Evolutionary conservation across 2,888 invertebrate genomes (phyloP).

Genomic region (Tipula vernalis): DNA sequence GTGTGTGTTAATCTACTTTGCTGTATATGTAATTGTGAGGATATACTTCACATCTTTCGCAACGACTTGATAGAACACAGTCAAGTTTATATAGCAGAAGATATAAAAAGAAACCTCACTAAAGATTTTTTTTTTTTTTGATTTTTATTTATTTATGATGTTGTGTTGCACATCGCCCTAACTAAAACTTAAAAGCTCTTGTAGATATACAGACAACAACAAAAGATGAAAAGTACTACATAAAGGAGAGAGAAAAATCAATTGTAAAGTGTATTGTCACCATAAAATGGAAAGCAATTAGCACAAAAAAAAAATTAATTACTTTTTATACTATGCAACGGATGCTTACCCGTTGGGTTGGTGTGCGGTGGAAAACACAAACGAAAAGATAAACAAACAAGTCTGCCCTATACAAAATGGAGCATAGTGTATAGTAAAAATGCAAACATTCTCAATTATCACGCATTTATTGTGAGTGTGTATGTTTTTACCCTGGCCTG

Average conservation of each 20-base stretch:
- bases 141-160: neutral
- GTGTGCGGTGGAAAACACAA: neutral
- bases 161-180: neutral
- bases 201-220: neutral
- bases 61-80: neutral
- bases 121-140: neutral
- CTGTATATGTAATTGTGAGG: neutral
- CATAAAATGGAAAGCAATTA: neutral
- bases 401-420: neutral
- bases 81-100: neutral
- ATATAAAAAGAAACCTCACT: neutral
- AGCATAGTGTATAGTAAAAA: neutral
- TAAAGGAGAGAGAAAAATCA: neutral
- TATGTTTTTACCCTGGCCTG: neutral
- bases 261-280: neutral
- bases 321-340: neutral
- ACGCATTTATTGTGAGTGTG: neutral
- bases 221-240: neutral
- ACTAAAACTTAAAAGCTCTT: neutral
- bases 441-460: neutral
- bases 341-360: neutral
- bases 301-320: neutral
- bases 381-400: neutral
- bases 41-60: neutral
- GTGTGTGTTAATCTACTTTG: neutral